Conservation (phyloP, 2,113 vertebrate genomes). For the Carassius carassius region DNA sequence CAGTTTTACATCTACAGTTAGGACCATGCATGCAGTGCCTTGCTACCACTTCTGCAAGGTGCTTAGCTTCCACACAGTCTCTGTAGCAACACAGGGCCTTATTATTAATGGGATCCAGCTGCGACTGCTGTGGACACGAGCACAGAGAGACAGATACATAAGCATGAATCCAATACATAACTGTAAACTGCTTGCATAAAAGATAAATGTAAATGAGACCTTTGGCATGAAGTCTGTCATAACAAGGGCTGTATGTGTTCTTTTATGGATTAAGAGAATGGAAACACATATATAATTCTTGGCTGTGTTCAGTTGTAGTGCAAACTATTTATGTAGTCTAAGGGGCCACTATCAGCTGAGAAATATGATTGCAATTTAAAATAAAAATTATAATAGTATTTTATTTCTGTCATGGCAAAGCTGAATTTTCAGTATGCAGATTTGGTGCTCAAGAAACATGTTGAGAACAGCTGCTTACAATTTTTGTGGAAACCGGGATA, state of each 20-base stretch:
- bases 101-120: slow-evolving; percentile 83
- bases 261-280: slow-evolving; percentile 45
- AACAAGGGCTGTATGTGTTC: slow-evolving; percentile 30
- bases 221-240: slow-evolving; percentile 53
- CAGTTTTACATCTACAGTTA: slow-evolving; percentile 1
- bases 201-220: slow-evolving; percentile 81
- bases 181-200: slow-evolving; percentile 76
- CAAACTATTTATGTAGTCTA: slow-evolving; percentile 2
- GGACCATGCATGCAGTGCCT: slow-evolving; percentile 18
- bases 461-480: not conserved
- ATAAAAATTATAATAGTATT: not conserved
- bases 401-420: not conserved
- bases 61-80: slow-evolving; percentile 70
- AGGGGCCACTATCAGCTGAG: not conserved
- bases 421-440: not conserved
- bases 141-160: slow-evolving; percentile 61
- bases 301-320: not conserved
- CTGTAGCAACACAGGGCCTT: slow-evolving; percentile 58
- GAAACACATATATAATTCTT: slow-evolving; percentile 19
- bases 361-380: not conserved
- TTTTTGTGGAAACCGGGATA: not conserved
- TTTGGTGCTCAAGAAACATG: not conserved
- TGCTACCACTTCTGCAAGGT: slow-evolving; percentile 74
- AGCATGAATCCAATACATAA: slow-evolving; percentile 81
- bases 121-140: slow-evolving; percentile 77